These are phyloP conservation scores for Clivina fossor DNA, from an alignment of 2,888 invertebrate species.

Conservation along the genomic window DNA sequence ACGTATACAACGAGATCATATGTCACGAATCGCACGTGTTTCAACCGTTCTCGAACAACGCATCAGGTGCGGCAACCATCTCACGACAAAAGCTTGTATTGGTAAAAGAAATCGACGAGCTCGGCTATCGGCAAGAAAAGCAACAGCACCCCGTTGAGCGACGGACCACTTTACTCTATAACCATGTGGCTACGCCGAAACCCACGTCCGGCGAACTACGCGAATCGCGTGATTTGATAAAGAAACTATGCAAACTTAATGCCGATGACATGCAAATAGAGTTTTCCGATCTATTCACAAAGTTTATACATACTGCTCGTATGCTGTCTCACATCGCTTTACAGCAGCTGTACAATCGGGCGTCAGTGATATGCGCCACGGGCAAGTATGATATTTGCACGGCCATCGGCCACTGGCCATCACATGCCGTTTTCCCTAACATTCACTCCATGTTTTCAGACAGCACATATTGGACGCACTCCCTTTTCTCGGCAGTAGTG, in stretches of 20 bases:
- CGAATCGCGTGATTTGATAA: slow-evolving; percentile 69
- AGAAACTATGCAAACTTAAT: slow-evolving; percentile 65
- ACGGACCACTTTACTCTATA: slow-evolving; percentile 69
- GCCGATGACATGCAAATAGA: slow-evolving; percentile 62
- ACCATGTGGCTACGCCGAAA: slow-evolving; percentile 68
- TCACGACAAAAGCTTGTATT: slow-evolving; percentile 62
- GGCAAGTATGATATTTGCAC: slow-evolving; percentile 64
- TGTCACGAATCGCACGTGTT: slow-evolving; percentile 75
- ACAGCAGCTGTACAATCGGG: slow-evolving; percentile 64
- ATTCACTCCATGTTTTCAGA: too few relatives aligned
- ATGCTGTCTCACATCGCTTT: slow-evolving; percentile 70
- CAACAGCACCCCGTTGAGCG: slow-evolving; percentile 57
- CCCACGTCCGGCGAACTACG: slow-evolving; percentile 71
- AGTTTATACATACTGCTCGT: slow-evolving; percentile 67
- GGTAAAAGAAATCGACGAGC: slow-evolving; percentile 57
- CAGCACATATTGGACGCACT: slow-evolving; percentile 82
- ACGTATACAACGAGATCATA: slow-evolving; percentile 68
- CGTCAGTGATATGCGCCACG: slow-evolving; percentile 65
- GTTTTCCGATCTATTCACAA: slow-evolving; percentile 65
- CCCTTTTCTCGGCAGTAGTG: slow-evolving; percentile 82
- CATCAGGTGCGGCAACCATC: slow-evolving; percentile 72
- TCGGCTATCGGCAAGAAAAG: slow-evolving; percentile 54
- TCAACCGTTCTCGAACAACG: slow-evolving; percentile 74
- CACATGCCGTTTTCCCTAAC: neutral
- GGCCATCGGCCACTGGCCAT: neutral